Conservation (phyloP, 2,113 vertebrate genomes). For the Mungos mungo region DNA sequence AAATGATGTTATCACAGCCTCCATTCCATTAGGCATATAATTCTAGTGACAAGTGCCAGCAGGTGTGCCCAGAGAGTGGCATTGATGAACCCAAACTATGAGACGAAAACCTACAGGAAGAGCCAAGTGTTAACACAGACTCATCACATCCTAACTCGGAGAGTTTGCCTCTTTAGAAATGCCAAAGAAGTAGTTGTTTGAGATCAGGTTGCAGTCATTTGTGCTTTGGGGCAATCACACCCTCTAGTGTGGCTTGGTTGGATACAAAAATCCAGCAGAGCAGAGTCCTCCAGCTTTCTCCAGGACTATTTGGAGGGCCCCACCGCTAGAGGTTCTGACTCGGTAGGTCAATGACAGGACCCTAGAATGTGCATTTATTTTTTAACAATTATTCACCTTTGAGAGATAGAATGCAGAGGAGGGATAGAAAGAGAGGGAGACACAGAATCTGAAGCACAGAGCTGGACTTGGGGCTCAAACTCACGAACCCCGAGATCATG, state of each 20-base stretch:
- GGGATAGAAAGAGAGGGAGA: too few relatives aligned
- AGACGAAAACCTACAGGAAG: neutral
- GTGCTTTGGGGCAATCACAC: neutral
- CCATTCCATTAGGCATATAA: neutral
- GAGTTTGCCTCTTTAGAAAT: neutral
- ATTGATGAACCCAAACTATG: too few relatives aligned
- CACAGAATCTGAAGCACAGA: too few relatives aligned
- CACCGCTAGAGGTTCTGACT: too few relatives aligned
- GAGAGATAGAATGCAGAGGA: too few relatives aligned
- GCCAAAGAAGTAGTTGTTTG: neutral
- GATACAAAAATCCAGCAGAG: neutral
- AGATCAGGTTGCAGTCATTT: too few relatives aligned
- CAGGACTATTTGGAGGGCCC: rapidly evolving
- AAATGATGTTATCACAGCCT: neutral
- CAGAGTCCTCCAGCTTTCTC: too few relatives aligned
- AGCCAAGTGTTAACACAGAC: neutral
- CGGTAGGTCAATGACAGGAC: rapidly evolving
- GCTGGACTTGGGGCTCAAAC: too few relatives aligned
- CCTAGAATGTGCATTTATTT: neutral
- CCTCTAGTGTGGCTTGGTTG: too few relatives aligned
- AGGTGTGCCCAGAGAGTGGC: rapidly evolving
- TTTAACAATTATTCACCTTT: too few relatives aligned
- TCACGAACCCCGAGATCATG: too few relatives aligned
- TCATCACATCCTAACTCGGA: neutral
- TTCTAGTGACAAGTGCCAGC: neutral